Base-by-base conservation (phyloP, 2,797 vertebrate genomes). In the Oophaga sylvatica region DNA sequence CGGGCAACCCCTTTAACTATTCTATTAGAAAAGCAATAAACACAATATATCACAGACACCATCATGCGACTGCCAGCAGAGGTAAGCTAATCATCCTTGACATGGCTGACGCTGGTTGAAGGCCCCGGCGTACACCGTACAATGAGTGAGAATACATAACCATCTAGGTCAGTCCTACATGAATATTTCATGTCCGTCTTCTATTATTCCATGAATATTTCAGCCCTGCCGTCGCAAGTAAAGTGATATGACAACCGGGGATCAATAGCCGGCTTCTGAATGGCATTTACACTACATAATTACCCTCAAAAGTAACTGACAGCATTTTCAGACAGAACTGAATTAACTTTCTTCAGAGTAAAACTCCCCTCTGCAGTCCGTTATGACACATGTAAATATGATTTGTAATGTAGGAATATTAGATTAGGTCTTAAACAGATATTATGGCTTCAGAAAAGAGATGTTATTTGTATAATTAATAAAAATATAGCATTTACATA, bases 181-280 rank as follows among this genome's bases (percentile, higher is more conserved):
- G 73, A 89, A 86, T 89, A 89, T 89, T 89, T 89, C 71, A 89
- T 79, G 73, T 17, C n/a, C 5, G 70, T 77, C 60, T 68, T 86
- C 53, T 70, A 67, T 77, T 82, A 89, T 85, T 48, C 71, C 75
- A 89, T 89, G 62, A 89, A 86, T 89, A 83, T 89, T 89, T 89
- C 71, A 89, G 57, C 48, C 60, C 35, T 19, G 53, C 71, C 22
- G 35, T 60, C 53, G 63, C n/a, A 70, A 79, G 84, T 89, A 89
- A 89, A 68, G 26, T 26, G 84, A 78, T 78, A 86, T 77, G 81
- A 88, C 87, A 88, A 84, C 45, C 22, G 0, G 29, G 62, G 84
- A 89, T 86, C 84, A 78, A 85, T 75, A 85, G 26, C 79, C 75
- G 56, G 17, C 48, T 53, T 48, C 53, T 79, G 53, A 71, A 83